Evolutionary conservation across 2,888 invertebrate genomes (phyloP).

Genomic region (Dromius quadrimaculatus): DNA sequence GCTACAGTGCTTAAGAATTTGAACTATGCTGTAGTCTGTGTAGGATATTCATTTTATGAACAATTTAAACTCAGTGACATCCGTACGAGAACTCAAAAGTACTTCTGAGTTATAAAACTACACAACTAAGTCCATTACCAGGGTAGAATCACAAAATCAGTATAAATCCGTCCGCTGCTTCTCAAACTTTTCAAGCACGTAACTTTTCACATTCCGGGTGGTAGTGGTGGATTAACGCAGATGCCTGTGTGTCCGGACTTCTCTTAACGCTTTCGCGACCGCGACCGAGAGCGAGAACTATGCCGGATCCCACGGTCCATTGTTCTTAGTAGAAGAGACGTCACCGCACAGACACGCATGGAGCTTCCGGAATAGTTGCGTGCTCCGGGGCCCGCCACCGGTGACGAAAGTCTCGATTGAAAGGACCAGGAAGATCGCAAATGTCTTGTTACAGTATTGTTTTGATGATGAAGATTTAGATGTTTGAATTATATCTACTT

Average conservation of each 20-base stretch:
- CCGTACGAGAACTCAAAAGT: conserved; percentile 14
- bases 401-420: background rate
- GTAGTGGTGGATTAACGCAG: background rate
- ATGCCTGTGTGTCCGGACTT: conserved; percentile 33
- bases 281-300: conserved; percentile 19
- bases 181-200: conserved; percentile 38
- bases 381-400: background rate
- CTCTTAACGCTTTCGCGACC: conserved; percentile 33
- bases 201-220: conserved; percentile 31
- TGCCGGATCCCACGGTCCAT: conserved; percentile 27
- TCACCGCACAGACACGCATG: conserved; percentile 23
- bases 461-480: too few species aligned
- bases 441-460: too few species aligned
- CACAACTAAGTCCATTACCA: conserved; percentile 25
- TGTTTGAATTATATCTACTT: too few species aligned
- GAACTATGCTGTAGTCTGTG: too few species aligned
- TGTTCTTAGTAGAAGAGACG: conserved; percentile 28
- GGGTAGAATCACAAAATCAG: conserved; percentile 17
- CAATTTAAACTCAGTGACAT: background rate
- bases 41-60: background rate
- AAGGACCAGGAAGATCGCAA: background rate
- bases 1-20: too few species aligned
- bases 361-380: conserved; percentile 8
- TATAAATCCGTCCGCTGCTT: conserved; percentile 23
- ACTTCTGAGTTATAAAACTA: conserved; percentile 2